Conservation (phyloP, 2,888 invertebrate genomes). For the Galerucella pusilla region DNA sequence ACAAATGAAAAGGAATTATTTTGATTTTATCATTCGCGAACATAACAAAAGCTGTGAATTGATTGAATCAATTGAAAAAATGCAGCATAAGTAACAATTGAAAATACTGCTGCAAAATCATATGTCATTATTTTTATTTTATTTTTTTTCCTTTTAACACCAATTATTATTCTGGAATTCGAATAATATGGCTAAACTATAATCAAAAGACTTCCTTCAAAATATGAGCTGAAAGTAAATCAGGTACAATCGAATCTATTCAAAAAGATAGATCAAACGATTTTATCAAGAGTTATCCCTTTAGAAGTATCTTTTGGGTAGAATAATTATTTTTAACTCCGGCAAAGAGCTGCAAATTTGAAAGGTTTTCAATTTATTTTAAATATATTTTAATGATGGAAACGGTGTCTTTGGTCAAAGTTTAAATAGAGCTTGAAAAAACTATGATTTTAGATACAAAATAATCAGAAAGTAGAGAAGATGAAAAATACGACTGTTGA, state of each 20-base stretch:
- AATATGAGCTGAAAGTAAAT: not conserved
- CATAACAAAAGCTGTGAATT: too few species aligned
- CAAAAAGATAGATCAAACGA: not conserved
- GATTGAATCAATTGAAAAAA: too few species aligned
- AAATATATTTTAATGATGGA: not conserved
- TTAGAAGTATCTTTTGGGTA: not conserved
- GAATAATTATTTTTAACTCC: conserved; percentile 1
- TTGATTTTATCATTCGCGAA: too few species aligned
- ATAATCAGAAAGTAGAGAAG: too few species aligned
- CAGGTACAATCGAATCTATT: not conserved
- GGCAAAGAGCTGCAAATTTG: not conserved
- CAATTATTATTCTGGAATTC: not conserved
- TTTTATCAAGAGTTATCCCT: not conserved
- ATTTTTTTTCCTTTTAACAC: too few species aligned
- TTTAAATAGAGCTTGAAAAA: too few species aligned
- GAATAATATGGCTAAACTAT: not conserved
- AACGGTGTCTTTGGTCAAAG: not conserved
- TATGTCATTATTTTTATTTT: too few species aligned
- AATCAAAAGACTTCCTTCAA: not conserved
- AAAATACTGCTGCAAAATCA: not conserved
- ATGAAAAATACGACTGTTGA: too few species aligned
- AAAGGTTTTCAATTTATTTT: not conserved
- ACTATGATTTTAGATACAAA: too few species aligned
- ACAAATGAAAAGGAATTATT: too few species aligned
- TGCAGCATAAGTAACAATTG: too few species aligned